Evolutionary conservation across 2,113 vertebrate species (phyloP), one percentile per base, ranked within the genome.

Genomic region (Nematolebias whitei): DNA sequence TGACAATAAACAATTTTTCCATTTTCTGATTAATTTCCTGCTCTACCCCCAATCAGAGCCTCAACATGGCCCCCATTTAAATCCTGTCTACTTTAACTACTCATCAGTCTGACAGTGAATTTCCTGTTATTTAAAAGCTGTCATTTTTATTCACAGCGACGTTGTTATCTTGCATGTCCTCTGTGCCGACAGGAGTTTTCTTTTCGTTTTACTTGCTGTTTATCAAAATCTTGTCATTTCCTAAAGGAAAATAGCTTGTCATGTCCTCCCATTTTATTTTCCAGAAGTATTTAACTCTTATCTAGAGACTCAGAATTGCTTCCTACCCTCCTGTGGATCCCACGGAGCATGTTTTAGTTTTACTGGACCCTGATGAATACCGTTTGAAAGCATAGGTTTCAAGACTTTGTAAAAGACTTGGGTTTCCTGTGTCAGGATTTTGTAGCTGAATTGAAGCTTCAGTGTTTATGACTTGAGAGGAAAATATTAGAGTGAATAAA

Each of bases 231-330:
- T 57, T 65, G 68, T 63, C 68, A 48, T 79, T 85, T 77, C 86
- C 71, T 76, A 12, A 65, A 56, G 67, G 84, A 71, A 65, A 77
- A 68, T 69, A 58, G 59, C 24, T 18, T 19, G 53, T 61, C 76
- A 55, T 63, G 70, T 84, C 67, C 63, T 83, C 83, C 76, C 64
- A 65, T 83, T 74, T 83, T 72, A 68, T 71, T 77, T 75, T 71
- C 76, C 71, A 61, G 56, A 76, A 85, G 83, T 79, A 87, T 69
- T 82, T 55, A 15, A 54, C 40, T 63, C 81, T 89, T 91, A 89
- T 89, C 87, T 84, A 9, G 44, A 79, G 84, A 85, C 79, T 77
- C 66, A 75, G 41, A 79, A 82, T 76, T 76, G 68, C 81, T 86
- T 87, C 85, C 83, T 45, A n/a, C 19, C 54, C 48, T 19, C 57